These are phyloP conservation scores for Gonatopus flavifemur DNA, from an alignment of 1,140 invertebrate species.

Conservation along the genomic window DNA sequence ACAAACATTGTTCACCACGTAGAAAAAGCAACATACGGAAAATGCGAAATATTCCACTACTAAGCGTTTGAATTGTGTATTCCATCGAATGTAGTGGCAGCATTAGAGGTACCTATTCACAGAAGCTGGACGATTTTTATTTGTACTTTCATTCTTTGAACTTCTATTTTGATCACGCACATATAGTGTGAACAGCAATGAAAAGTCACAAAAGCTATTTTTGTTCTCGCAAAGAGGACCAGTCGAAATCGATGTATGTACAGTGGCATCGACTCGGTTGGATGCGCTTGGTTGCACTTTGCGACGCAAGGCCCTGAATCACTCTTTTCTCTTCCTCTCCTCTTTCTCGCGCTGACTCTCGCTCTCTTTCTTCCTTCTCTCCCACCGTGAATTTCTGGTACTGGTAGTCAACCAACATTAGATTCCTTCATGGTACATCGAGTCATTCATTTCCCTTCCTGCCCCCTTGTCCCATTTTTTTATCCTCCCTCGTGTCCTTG, in stretches of 20 bases:
- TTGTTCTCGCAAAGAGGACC: slow-evolving; percentile 24
- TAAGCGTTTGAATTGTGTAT: too few species aligned
- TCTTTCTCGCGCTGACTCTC: neutral
- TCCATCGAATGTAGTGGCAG: too few species aligned
- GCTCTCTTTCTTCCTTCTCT: neutral
- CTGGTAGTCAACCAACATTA: slow-evolving; percentile 14
- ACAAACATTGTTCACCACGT: too few species aligned
- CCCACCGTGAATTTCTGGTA: slow-evolving; percentile 3
- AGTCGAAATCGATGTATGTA: slow-evolving; percentile 30
- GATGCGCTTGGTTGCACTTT: slow-evolving; percentile 24
- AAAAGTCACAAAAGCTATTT: slow-evolving; percentile 12
- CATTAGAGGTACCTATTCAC: too few species aligned
- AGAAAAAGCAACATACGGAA: too few species aligned
- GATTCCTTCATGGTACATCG: slow-evolving; percentile 22
- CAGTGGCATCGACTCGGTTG: slow-evolving; percentile 17
- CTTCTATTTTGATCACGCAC: neutral
- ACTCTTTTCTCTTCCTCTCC: neutral
- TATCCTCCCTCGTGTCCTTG: neutral
- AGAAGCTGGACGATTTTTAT: too few species aligned
- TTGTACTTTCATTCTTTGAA: too few species aligned
- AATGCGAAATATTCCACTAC: too few species aligned
- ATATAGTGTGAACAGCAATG: slow-evolving; percentile 3
- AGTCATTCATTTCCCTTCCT: slow-evolving; percentile 14
- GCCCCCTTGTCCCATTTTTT: neutral
- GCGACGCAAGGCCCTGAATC: slow-evolving; percentile 21